phyloP scores from a whole-genome alignment of 2,113 vertebrate species.

The Trichechus manatus region DNA sequence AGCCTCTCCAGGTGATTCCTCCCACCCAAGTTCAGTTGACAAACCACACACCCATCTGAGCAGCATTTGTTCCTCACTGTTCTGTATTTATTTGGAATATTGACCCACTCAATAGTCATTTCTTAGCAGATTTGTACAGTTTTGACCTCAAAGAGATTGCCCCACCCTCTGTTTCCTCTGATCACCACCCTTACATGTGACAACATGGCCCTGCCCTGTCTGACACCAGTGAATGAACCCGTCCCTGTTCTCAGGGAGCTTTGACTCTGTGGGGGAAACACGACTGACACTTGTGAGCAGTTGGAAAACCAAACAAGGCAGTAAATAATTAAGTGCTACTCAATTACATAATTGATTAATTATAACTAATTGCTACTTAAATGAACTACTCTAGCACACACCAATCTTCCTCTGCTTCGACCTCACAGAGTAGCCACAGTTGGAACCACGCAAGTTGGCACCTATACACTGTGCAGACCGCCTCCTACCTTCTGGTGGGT shows the following conservation, averaged over 20 bases:
- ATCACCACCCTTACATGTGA: not conserved
- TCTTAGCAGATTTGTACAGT: not conserved
- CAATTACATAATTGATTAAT: conserved; percentile 86
- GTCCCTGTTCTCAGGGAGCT: not conserved
- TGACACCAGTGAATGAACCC: not conserved
- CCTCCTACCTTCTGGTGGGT: not conserved
- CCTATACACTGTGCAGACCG: not conserved
- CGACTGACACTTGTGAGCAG: conserved; percentile 41
- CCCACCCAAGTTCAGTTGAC: not conserved
- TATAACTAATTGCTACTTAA: conserved; percentile 84
- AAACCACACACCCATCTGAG: not conserved
- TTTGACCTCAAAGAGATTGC: conserved; percentile 13
- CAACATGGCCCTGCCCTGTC: not conserved
- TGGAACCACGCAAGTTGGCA: not conserved
- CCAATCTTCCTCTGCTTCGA: conserved; percentile 74
- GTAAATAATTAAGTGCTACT: conserved; percentile 84
- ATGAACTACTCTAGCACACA: conserved; percentile 79
- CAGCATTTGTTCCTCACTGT: not conserved
- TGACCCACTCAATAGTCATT: not conserved
- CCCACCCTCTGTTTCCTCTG: not conserved
- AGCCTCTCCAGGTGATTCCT: not conserved
- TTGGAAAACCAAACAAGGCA: conserved; percentile 79
- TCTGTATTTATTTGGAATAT: not conserved
- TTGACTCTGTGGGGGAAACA: conserved; percentile 1
- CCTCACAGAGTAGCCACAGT: conserved; percentile 23